Percentiles rank a stretch among this genome's conserved stretches.
Conservation (phyloP, 2,888 invertebrate genomes). For the Phyllotreta cruciferae region DNA sequence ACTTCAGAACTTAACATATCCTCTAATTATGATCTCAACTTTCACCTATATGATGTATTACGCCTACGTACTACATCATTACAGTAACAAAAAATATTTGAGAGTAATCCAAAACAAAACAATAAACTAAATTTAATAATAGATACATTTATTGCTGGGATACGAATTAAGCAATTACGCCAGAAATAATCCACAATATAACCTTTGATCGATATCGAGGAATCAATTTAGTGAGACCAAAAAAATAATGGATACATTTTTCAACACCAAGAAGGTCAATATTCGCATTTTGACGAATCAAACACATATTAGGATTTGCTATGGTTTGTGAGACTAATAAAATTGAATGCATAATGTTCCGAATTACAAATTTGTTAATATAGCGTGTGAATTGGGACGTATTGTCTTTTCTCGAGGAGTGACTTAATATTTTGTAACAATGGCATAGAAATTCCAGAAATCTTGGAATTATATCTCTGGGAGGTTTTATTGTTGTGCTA, state of each 20-base stretch:
- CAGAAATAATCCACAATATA: no score
- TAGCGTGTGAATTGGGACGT: constrained; percentile 43
- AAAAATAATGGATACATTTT: no score
- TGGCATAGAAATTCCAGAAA: constrained; percentile 32
- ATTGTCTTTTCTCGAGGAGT: constrained; percentile 35
- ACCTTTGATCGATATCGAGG: no score
- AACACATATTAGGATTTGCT: neutral
- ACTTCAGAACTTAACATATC: constrained; percentile 10
- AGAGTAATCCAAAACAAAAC: no score
- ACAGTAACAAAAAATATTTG: no score
- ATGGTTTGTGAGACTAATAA: constrained; percentile 9
- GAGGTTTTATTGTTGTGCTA: constrained; percentile 28
- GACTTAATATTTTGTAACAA: constrained; percentile 47
- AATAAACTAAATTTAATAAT: no score
- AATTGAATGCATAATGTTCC: constrained; percentile 13
- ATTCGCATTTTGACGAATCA: no score
- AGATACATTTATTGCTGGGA: no score
- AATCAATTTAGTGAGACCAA: no score
- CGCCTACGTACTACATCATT: no score
- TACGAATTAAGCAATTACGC: no score
- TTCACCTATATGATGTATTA: neutral
- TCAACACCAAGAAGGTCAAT: no score
- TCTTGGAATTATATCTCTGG: constrained; percentile 28
- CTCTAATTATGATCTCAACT: constrained; percentile 9
- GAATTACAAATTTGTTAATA: constrained; percentile 34